Base-by-base conservation (phyloP, 2,797 vertebrate species). In the Capromys pilorides region DNA sequence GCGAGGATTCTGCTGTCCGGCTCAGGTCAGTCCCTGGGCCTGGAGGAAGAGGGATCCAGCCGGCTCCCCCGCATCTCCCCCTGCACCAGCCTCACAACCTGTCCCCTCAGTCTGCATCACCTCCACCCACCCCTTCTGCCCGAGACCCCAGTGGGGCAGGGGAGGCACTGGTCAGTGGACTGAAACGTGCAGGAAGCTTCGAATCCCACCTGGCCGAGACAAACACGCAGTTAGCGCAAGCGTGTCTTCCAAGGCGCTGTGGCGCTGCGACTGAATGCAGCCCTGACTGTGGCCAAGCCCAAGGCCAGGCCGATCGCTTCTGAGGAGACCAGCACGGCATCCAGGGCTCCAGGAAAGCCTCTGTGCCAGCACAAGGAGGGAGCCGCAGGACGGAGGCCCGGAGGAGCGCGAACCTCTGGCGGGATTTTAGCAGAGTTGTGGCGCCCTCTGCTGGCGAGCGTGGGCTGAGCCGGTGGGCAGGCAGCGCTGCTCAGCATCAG, bases 401-500 rank as follows among this genome's bases (percentile, higher is more conserved):
- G 21, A 6, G 3, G 57, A 62, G 67, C 2, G 79, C 59, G 13
- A 45, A 71, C 0, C 0, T 64, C 11, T 57, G 21, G 22, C 11
- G 87, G 41, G 13, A 4, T 89, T 96, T 97, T 91, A 3, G 61
- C 81, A 96, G 96, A 96, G 93, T 71, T 80, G 97, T 97, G 87
- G 97, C 97, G 98, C 98, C 98, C 98, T 98, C 98, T 98, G 92
- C 98, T 98, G 98, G 97, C 39, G 6, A 28, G 0, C 91, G 21
- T 31, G 22, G 22, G 91, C 90, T 66, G 89, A 93, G 24, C 75
- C 85, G 2, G 19, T 9, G 84, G 26, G 41, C 5, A 36, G 33
- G 2, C 31, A 0, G 26, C 6, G 0, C 19, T 0, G 59, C 4
- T 82, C 67, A 22, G 57, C 33, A 6, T 0, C 11, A 3, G 3